phyloP scores from a whole-genome alignment of 2,797 vertebrate species.

The Peromyscus aztecus region DNA sequence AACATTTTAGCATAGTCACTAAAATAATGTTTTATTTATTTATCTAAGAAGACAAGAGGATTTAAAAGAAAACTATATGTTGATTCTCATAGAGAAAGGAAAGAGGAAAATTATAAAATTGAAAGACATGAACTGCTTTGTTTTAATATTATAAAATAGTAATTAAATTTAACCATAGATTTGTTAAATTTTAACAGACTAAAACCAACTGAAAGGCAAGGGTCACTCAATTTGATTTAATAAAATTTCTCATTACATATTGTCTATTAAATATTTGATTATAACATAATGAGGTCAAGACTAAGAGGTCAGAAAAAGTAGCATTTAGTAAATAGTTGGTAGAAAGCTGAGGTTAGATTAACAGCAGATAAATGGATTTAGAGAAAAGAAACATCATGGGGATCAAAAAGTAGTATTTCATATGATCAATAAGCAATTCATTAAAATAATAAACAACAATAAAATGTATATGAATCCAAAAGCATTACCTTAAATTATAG shows the following conservation, averaged over 20 bases:
- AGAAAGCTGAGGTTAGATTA: conserved; percentile 4
- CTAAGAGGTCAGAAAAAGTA: not conserved
- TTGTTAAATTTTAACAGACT: not conserved
- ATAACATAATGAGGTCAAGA: not conserved
- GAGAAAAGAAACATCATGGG: not conserved
- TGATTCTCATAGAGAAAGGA: not conserved
- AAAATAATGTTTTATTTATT: conserved; percentile 4
- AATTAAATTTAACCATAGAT: not conserved
- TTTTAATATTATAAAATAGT: not conserved
- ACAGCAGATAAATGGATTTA: not conserved
- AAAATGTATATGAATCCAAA: not conserved
- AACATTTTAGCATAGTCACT: not conserved
- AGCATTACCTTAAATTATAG: not conserved
- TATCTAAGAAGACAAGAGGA: not conserved
- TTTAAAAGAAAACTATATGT: not conserved
- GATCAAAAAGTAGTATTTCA: not conserved
- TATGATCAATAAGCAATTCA: not conserved
- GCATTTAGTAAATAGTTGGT: not conserved
- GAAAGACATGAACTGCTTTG: not conserved
- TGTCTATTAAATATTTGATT: not conserved
- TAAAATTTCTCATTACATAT: not conserved
- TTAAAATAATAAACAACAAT: not conserved
- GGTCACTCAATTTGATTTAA: not conserved
- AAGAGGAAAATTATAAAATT: not conserved
- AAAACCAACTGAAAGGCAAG: not conserved